Evolutionary conservation across 2,888 invertebrate genomes (phyloP).

Genomic region (Archips crataeganus): DNA sequence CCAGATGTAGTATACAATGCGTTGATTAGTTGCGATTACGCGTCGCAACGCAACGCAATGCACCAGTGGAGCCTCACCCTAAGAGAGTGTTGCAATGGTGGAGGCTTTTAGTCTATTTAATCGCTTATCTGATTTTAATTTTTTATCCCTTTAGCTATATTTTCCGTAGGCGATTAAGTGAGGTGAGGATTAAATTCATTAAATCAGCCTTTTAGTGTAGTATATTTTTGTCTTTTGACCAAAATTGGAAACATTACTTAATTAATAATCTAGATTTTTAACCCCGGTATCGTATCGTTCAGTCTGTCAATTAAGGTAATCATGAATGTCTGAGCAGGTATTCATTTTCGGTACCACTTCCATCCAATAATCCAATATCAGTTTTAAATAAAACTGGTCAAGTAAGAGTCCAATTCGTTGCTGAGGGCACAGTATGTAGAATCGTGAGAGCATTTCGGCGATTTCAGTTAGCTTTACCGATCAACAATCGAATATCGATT

Average conservation of each 20-base stretch:
- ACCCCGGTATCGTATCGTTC: slow-evolving; percentile 19
- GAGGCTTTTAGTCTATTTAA: no score
- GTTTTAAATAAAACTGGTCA: slow-evolving; percentile 8
- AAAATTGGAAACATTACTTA: background rate
- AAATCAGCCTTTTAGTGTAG: background rate
- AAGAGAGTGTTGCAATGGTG: no score
- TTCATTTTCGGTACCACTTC: slow-evolving; percentile 28
- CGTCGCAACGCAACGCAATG: no score
- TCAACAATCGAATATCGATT: no score
- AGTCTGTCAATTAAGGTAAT: slow-evolving; percentile 38
- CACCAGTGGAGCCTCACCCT: no score
- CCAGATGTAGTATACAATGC: no score
- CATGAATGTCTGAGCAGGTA: slow-evolving; percentile 39
- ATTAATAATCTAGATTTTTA: slow-evolving; percentile 38
- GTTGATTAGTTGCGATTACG: no score
- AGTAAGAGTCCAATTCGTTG: background rate
- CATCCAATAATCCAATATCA: slow-evolving; percentile 12
- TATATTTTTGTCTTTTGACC: background rate
- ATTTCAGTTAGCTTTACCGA: no score
- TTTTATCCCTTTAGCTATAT: background rate
- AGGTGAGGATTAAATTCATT: background rate
- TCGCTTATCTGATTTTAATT: background rate
- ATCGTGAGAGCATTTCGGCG: no score
- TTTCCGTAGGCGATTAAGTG: background rate
- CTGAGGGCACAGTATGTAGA: background rate